phyloP scores from a whole-genome alignment of 2,888 invertebrate species.

The Plebejus argus region DNA sequence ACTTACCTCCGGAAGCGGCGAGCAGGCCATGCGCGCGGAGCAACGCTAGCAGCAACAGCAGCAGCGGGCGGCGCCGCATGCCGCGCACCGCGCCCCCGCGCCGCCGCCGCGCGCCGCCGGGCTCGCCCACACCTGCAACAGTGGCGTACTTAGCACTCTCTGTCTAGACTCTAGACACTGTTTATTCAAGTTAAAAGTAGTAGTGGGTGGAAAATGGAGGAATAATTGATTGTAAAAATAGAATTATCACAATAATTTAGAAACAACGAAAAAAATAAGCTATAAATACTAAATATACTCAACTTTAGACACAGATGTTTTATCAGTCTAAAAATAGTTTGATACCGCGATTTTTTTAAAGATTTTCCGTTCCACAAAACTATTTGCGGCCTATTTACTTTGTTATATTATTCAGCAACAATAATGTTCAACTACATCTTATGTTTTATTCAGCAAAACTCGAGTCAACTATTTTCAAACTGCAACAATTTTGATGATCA shows the following conservation, averaged over 20 bases:
- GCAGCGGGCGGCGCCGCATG: constrained; percentile 78
- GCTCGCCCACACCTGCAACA: constrained; percentile 67
- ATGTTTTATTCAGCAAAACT: constrained; percentile 14
- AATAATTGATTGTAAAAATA: too few species aligned
- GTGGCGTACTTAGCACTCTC: not conserved
- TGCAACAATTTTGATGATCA: constrained; percentile 1
- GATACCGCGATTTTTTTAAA: too few species aligned
- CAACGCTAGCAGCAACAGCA: constrained; percentile 77
- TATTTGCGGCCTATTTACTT: too few species aligned
- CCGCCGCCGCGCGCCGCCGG: constrained; percentile 70
- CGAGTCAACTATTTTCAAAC: not conserved
- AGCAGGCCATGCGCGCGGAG: constrained; percentile 77
- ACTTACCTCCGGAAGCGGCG: constrained; percentile 75
- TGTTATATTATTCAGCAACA: not conserved
- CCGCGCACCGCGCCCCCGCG: constrained; percentile 74
- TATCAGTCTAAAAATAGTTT: too few species aligned
- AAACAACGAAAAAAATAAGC: too few species aligned
- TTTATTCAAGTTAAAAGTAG: too few species aligned
- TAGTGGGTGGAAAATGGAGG: too few species aligned
- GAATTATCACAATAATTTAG: too few species aligned
- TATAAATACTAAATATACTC: too few species aligned
- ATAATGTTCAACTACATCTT: not conserved
- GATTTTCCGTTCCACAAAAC: too few species aligned
- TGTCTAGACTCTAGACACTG: too few species aligned
- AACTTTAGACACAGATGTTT: too few species aligned